Conservation (phyloP, 2,888 invertebrate genomes). For the Lymantria dispar region DNA sequence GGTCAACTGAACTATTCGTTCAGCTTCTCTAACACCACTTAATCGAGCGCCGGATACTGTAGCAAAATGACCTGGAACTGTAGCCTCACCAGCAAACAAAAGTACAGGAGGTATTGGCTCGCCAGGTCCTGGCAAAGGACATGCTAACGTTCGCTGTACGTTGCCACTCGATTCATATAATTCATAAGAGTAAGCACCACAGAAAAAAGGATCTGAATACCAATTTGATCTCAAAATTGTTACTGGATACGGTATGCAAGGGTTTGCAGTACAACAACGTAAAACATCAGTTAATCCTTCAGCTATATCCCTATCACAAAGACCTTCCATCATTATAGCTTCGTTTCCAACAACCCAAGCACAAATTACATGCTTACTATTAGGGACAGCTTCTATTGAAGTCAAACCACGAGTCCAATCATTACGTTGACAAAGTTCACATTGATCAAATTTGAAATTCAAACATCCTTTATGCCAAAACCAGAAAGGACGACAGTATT, state of each 20-base stretch:
- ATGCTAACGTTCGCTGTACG: constrained; percentile 78
- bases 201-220: constrained; percentile 87
- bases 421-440: constrained; percentile 75
- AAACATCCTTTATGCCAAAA: constrained; percentile 85
- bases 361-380: constrained; percentile 87
- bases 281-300: constrained; percentile 85
- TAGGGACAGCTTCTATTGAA: constrained; percentile 85
- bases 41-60: constrained; percentile 90
- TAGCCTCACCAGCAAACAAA: constrained; percentile 92
- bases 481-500: constrained; percentile 89
- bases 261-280: constrained; percentile 82
- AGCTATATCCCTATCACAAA: constrained; percentile 86
- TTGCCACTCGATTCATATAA: constrained; percentile 58
- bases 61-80: constrained; percentile 86
- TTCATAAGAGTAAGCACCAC: constrained; percentile 86
- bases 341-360: constrained; percentile 87
- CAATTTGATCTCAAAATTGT: constrained; percentile 87
- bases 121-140: constrained; percentile 84
- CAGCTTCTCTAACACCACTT: constrained; percentile 91
- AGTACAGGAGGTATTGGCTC: constrained; percentile 85
- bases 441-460: constrained; percentile 83
- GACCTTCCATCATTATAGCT: constrained; percentile 85
- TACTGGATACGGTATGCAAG: constrained; percentile 85
- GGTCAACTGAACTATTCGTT: constrained; percentile 86
- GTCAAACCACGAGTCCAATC: constrained; percentile 89